Evolutionary conservation across 2,888 invertebrate genomes (phyloP).

Genomic region (Endomychus coccineus): DNA sequence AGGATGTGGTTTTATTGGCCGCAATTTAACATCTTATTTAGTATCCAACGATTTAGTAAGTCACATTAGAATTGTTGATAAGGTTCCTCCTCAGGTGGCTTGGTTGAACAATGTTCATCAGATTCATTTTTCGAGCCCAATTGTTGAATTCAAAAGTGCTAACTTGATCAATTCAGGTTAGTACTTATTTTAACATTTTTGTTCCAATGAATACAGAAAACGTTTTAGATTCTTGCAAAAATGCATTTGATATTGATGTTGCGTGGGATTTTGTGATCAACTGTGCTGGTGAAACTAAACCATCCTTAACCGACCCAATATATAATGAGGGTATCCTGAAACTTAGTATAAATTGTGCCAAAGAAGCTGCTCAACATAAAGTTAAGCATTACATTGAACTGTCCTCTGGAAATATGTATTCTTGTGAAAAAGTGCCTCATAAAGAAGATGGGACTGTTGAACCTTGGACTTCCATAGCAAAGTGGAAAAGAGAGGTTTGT

Average conservation of each 20-base stretch:
- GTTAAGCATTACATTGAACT: constrained; percentile 73
- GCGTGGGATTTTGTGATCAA: constrained; percentile 76
- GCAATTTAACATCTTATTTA: constrained; percentile 77
- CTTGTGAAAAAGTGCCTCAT: constrained; percentile 69
- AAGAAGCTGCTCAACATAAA: constrained; percentile 60
- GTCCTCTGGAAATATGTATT: constrained; percentile 74
- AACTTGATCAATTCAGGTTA: constrained; percentile 84
- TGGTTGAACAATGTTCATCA: constrained; percentile 75
- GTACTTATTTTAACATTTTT: constrained; percentile 16
- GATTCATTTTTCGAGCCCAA: constrained; percentile 63
- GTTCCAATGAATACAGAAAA: no score
- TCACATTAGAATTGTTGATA: constrained; percentile 76
- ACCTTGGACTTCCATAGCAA: constrained; percentile 79
- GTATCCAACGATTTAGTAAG: constrained; percentile 69
- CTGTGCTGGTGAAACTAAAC: constrained; percentile 86
- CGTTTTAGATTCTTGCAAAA: constrained; percentile 70
- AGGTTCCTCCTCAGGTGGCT: constrained; percentile 88
- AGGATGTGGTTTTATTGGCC: constrained; percentile 93
- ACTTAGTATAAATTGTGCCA: constrained; percentile 76
- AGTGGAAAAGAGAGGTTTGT: constrained; percentile 63
- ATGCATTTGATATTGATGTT: constrained; percentile 60
- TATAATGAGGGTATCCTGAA: constrained; percentile 85
- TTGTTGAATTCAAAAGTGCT: constrained; percentile 83
- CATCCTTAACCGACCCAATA: constrained; percentile 80
- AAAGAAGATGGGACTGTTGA: constrained; percentile 70